Conservation (phyloP, 37 sponge, comb jelly and placozoan species). For the Sycon ciliatum region DNA sequence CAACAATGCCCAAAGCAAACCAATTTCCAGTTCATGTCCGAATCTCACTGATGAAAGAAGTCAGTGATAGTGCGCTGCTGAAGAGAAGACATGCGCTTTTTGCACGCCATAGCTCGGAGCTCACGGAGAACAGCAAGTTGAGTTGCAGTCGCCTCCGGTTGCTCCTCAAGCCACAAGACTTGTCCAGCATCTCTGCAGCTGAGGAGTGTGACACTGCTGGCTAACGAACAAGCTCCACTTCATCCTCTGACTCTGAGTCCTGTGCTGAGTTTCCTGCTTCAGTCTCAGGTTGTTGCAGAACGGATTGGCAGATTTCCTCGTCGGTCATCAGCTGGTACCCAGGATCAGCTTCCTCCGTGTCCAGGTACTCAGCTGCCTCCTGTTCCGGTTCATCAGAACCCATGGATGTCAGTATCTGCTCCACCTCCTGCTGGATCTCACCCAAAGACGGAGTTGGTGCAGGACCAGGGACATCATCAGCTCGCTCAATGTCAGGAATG, state of each 20-base stretch:
- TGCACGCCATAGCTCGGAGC: background rate
- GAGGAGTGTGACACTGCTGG: background rate
- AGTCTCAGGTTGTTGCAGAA: slow-evolving; percentile 10
- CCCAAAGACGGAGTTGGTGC: background rate
- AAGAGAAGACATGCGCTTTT: no score
- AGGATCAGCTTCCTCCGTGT: background rate
- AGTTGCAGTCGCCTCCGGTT: background rate
- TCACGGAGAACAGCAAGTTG: background rate
- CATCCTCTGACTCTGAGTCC: slow-evolving; percentile 20
- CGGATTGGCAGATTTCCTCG: slow-evolving; percentile 17
- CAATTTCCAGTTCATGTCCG: no score
- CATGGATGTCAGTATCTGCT: background rate
- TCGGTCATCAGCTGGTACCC: slow-evolving; percentile 23
- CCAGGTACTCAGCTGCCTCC: background rate
- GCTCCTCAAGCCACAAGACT: background rate
- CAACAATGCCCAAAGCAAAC: no score
- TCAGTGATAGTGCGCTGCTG: no score
- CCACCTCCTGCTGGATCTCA: background rate
- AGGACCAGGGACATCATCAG: background rate
- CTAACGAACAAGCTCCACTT: background rate
- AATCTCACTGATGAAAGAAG: no score
- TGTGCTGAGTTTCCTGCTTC: background rate
- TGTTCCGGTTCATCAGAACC: slow-evolving; percentile 1
- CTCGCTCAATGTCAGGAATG: background rate
- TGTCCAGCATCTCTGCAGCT: background rate